phyloP scores from a whole-genome alignment of 2,113 vertebrate species.

The Oceanodroma tethys region DNA sequence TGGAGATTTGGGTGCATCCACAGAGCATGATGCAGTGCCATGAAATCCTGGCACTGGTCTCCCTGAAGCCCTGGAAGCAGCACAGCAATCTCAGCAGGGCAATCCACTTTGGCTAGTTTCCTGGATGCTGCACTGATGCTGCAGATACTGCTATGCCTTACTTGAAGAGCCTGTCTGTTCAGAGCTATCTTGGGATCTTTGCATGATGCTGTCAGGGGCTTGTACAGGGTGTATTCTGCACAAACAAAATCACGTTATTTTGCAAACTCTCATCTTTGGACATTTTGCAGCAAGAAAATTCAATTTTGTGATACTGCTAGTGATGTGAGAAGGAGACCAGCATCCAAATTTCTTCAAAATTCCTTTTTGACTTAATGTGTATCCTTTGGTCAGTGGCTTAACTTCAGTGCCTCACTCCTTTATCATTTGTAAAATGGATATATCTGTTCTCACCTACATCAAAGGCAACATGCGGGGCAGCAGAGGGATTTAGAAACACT shows the following conservation, averaged over 20 bases:
- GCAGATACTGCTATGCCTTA: neutral
- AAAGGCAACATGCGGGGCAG: neutral
- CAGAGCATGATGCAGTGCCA: neutral
- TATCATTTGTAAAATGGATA: neutral
- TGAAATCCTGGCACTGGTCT: neutral
- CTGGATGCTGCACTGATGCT: neutral
- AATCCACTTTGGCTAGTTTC: neutral
- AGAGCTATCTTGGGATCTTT: neutral
- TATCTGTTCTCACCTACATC: neutral
- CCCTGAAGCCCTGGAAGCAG: neutral
- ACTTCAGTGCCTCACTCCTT: neutral
- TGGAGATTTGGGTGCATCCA: neutral
- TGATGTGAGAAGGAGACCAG: neutral
- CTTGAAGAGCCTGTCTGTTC: neutral
- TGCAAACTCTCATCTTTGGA: neutral
- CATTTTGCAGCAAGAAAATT: neutral
- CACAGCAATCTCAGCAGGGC: neutral
- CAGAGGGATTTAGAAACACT: neutral
- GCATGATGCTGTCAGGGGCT: neutral
- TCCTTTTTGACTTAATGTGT: neutral
- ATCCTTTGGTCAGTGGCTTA: neutral
- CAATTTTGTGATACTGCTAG: neutral
- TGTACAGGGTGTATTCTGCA: neutral
- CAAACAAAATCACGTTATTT: neutral
- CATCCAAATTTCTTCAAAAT: neutral